Base-by-base conservation (phyloP, 2,113 vertebrate genomes). In the Monopterus albus region DNA sequence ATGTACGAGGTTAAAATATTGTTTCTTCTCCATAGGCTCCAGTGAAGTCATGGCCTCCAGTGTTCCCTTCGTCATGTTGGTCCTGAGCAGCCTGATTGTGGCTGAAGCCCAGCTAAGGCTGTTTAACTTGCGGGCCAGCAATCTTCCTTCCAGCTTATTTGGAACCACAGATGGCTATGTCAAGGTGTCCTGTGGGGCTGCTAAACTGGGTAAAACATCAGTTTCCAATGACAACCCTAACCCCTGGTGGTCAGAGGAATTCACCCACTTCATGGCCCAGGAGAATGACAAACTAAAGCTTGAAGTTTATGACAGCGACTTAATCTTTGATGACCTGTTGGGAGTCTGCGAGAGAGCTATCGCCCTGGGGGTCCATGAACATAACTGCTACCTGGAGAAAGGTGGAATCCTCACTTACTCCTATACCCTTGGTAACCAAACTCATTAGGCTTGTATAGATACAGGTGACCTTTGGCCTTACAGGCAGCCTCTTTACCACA, bases 201-300 rank as follows among this genome's bases (percentile, higher is more conserved):
- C 29, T 3, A 3, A 2, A 9, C 25, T 83, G 20, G 86, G 83
- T 1, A 5, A 71, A 7, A 88, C 86, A 0, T 43, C 55, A 0
- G 33, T 81, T 4, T 56, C 55, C 6, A 7, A 56, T 1, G 5
- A 88, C 50, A 23, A 57, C 11, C 2, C 2, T 0, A 61, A 85
- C 59, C 86, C 86, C 25, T 85, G 80, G 86, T 88, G 86, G 86
- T 23, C 47, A 7, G 80, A 88, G 59, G 67, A 83, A 25, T 88
- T 83, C 45, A 3, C 1, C 8, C 10, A 76, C 68, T 77, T 63
- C 51, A 38, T 29, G 1, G 83, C 80, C 18, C 12, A 61, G 46
- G 28, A 65, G 71, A 68, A 71, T 1, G 46, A 83, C 3, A 4
- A 47, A 0, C 47, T 85, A 59, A 59, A 18, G 39, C 71, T 85